phyloP scores from a whole-genome alignment of 2,888 invertebrate genomes.

The Glyphotaelius pellucidus region DNA sequence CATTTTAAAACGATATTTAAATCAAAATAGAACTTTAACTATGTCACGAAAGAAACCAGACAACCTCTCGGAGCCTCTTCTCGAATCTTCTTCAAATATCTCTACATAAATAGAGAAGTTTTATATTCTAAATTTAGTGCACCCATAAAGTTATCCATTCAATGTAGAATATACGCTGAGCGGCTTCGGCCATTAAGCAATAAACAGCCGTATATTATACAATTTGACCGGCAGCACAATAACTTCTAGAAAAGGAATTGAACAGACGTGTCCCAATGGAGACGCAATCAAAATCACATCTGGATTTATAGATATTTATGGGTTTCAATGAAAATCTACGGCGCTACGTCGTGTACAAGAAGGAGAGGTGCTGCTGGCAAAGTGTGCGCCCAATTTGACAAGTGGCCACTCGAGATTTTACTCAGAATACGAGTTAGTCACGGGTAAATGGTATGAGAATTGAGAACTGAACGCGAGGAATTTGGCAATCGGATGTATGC shows the following conservation, averaged over 20 bases:
- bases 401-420: not conserved
- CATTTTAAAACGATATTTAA: slow-evolving; percentile 14
- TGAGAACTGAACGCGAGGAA: not conserved
- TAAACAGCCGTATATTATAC: slow-evolving; percentile 40
- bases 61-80: slow-evolving; percentile 37
- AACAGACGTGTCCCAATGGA: slow-evolving; percentile 27
- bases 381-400: not conserved
- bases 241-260: slow-evolving; percentile 33
- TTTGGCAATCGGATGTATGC: slow-evolving; percentile 44
- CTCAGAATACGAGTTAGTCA: not conserved
- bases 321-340: slow-evolving; percentile 17
- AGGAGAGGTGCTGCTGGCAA: not conserved
- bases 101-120: slow-evolving; percentile 48
- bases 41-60: slow-evolving; percentile 21
- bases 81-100: slow-evolving; percentile 32
- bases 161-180: slow-evolving; percentile 35
- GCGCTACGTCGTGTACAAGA: slow-evolving; percentile 4
- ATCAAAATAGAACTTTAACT: slow-evolving; percentile 18
- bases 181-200: slow-evolving; percentile 38
- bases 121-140: slow-evolving; percentile 49
- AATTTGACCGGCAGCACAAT: slow-evolving; percentile 41
- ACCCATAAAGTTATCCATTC: slow-evolving; percentile 47
- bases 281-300: slow-evolving; percentile 46
- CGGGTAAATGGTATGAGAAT: not conserved
- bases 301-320: slow-evolving; percentile 44